Percentiles rank a stretch among this genome's conserved stretches.
These are phyloP conservation scores for Corbicula japonica DNA, from an alignment of 2,888 invertebrate genomes.

Conservation along the genomic window DNA sequence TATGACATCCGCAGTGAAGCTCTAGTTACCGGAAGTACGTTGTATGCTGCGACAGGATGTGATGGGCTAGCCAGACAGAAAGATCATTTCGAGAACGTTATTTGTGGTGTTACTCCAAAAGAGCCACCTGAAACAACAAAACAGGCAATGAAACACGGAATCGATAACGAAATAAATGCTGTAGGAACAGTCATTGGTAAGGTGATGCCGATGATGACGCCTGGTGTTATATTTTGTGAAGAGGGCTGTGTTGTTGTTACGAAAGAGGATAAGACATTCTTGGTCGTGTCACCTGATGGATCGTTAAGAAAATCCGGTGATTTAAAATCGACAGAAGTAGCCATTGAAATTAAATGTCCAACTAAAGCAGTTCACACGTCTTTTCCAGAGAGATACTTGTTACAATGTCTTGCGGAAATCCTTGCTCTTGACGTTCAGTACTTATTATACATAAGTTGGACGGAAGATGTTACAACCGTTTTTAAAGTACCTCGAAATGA, in stretches of 20 bases:
- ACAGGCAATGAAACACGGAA: slow-evolving; percentile 43
- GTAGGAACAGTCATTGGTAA: slow-evolving; percentile 52
- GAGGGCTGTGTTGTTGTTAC: slow-evolving; percentile 41
- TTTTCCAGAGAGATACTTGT: slow-evolving; percentile 41
- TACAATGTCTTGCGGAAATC: slow-evolving; percentile 44
- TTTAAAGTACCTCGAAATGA: slow-evolving; percentile 16
- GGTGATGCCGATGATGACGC: slow-evolving; percentile 41
- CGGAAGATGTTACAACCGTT: slow-evolving; percentile 10
- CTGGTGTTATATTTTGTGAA: slow-evolving; percentile 40
- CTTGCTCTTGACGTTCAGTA: slow-evolving; percentile 30
- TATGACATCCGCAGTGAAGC: slow-evolving; percentile 14
- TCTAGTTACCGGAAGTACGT: slow-evolving; percentile 32
- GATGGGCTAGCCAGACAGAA: slow-evolving; percentile 32
- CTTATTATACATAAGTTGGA: slow-evolving; percentile 46
- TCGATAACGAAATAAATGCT: slow-evolving; percentile 47
- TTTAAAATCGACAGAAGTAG: slow-evolving; percentile 24
- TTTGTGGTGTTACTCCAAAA: slow-evolving; percentile 16
- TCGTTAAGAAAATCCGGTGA: slow-evolving; percentile 19
- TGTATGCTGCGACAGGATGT: slow-evolving; percentile 20
- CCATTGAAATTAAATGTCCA: slow-evolving; percentile 56
- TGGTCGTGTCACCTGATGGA: slow-evolving; percentile 63
- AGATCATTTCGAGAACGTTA: slow-evolving; percentile 31
- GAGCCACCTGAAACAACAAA: not conserved
- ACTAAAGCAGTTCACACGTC: slow-evolving; percentile 15
- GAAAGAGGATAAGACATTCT: slow-evolving; percentile 8